Conservation (phyloP, 2,888 invertebrate species). For the Euproctis similis region DNA sequence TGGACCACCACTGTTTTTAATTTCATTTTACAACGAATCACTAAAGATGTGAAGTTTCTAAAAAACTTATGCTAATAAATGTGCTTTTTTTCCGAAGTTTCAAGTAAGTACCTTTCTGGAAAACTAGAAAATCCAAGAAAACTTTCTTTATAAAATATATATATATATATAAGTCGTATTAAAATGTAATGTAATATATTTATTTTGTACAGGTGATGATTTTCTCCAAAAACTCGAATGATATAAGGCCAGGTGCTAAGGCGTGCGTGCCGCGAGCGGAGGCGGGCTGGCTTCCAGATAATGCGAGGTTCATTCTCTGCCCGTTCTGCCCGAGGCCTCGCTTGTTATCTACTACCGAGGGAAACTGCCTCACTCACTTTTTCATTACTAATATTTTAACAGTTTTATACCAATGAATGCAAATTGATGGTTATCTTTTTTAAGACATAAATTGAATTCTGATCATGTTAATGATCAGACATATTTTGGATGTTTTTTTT, state of each 20-base stretch:
- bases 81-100: too few species aligned
- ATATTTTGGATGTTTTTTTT: too few species aligned
- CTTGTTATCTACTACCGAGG: constrained; percentile 14
- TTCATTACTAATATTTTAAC: constrained; percentile 6
- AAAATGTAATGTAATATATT: too few species aligned
- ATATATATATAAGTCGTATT: too few species aligned
- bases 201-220: neutral
- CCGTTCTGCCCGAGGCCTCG: constrained; percentile 12
- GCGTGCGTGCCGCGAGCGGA: constrained; percentile 28
- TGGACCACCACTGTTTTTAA: too few species aligned
- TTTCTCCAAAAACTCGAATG: neutral
- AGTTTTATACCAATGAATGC: constrained; percentile 3
- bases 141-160: too few species aligned
- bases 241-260: constrained; percentile 27
- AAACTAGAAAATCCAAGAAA: too few species aligned
- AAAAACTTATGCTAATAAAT: too few species aligned
- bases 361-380: constrained; percentile 10
- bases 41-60: too few species aligned
- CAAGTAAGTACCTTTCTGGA: too few species aligned
- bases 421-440: constrained; percentile 5
- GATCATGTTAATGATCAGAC: too few species aligned
- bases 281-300: constrained; percentile 31
- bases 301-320: constrained; percentile 7
- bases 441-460: constrained; percentile 1
- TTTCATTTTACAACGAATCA: too few species aligned